Percentiles rank a stretch among this genome's conserved stretches.
Conservation (phyloP, 2,113 vertebrate genomes). For the Maccullochella peelii region DNA sequence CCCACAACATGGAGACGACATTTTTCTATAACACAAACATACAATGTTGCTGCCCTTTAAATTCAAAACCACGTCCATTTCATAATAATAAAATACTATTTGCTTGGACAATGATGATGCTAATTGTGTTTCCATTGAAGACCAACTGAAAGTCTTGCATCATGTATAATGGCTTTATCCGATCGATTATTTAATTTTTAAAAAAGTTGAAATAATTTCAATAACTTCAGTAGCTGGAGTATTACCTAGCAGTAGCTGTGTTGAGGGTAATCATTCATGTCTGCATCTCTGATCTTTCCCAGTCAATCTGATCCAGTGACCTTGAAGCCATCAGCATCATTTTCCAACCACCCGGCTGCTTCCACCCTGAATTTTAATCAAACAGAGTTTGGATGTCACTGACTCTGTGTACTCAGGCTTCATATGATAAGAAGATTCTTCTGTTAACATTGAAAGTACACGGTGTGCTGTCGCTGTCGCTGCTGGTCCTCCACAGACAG, state of each 20-base stretch:
- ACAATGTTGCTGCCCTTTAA: background rate
- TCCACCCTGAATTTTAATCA: conserved; percentile 41
- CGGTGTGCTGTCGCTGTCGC: background rate
- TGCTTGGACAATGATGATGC: background rate
- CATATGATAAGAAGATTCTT: conserved; percentile 1
- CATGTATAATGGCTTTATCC: background rate
- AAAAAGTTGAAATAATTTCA: background rate
- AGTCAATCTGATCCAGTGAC: conserved; percentile 32
- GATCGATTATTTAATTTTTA: background rate
- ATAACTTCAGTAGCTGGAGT: background rate
- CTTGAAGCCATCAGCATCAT: conserved; percentile 19
- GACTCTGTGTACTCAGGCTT: background rate
- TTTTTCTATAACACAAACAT: background rate
- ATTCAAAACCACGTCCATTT: background rate
- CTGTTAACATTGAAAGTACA: conserved; percentile 28
- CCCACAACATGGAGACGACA: background rate
- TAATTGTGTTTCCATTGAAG: background rate
- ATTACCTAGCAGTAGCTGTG: background rate
- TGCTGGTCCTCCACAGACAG: conserved; percentile 15
- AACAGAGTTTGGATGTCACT: background rate
- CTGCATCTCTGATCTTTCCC: background rate
- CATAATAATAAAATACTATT: background rate
- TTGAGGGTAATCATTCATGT: conserved; percentile 5
- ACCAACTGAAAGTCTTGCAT: background rate
- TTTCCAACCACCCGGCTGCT: conserved; percentile 10